Evolutionary conservation across 2,113 vertebrate genomes (phyloP), one percentile per base, ranked within the genome.

Genomic region (Nicator chloris): DNA sequence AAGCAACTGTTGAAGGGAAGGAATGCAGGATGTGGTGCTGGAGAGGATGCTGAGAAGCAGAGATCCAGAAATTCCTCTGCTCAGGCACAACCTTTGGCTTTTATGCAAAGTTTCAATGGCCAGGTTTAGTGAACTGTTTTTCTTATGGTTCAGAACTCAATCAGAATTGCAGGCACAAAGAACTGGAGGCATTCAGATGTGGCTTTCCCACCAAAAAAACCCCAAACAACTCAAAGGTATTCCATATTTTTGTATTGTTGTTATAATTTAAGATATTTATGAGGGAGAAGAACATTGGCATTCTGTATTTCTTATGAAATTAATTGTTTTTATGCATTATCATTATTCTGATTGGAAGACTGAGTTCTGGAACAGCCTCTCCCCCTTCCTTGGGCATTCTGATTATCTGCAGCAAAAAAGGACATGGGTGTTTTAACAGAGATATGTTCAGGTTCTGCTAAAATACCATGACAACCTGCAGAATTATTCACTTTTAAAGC

Each of bases 401-500:
- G 70, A 94, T 73, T 92, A 60, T 71, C 94, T 59, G 30, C 11
- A 42, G n/a, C 53, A 37, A 75, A 79, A 86, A 37, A 19, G 57
- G 30, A 82, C 18, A 16, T 15, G 83, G 65, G 26, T 68, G 56
- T 85, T 78, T 73, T 50, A 75, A 49, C 66, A 35, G 31, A 21
- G 79, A 81, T 70, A 50, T 40, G 49, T 45, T 54, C 81, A 54
- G 53, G 24, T 82, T 91, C 80, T 28, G n/a, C 71, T 94, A 44
- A 88, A 96, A 91, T 47, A 88, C 76, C 79, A 39, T 49, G 72
- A 90, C 42, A 83, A 54, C 80, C 61, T 91, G 92, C 82, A 75
- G 42, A 94, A 90, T 93, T 90, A 88, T 26, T 92, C 83, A 79
- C 57, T 94, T 95, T 92, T 80, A 96, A 95, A 97, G 87, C 80